Percentiles rank a stretch among this genome's conserved stretches.
Evolutionary conservation across 2,797 vertebrate species (phyloP).

Genomic region (Anguilla anguilla): DNA sequence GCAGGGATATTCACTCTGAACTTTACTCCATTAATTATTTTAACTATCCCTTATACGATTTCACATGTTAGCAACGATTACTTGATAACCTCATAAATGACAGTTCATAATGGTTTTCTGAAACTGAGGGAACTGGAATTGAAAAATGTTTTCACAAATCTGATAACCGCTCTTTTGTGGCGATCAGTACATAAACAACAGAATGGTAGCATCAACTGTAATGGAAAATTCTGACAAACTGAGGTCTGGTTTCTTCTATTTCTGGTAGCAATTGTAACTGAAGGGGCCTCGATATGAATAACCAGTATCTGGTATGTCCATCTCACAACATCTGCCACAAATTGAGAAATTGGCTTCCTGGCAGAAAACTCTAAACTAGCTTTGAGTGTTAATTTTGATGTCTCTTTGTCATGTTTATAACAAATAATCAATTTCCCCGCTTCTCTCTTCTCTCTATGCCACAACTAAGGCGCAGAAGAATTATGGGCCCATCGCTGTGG

Average conservation of each 20-base stretch:
- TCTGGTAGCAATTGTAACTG: neutral
- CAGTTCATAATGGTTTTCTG: too few species aligned
- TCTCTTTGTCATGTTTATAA: slow-evolving; percentile 13
- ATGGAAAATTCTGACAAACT: neutral
- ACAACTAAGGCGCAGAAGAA: slow-evolving; percentile 56
- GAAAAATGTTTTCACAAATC: neutral
- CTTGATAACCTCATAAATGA: too few species aligned
- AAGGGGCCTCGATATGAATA: neutral
- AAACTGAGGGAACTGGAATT: too few species aligned
- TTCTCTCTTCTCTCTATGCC: slow-evolving; percentile 35
- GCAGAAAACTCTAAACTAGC: neutral
- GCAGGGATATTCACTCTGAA: too few species aligned
- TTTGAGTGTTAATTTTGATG: neutral
- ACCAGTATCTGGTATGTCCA: neutral
- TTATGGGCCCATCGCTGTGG: neutral
- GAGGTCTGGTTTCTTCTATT: neutral
- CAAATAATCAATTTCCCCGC: neutral
- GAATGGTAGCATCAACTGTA: slow-evolving; percentile 2
- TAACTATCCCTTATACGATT: too few species aligned
- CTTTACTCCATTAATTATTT: too few species aligned
- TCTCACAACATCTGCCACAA: slow-evolving; percentile 1
- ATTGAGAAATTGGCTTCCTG: neutral
- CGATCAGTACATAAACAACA: neutral
- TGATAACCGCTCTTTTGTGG: neutral
- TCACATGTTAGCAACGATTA: too few species aligned